Evolutionary conservation across 2,113 vertebrate species (phyloP).

Genomic region (Acanthochromis polyacanthus): DNA sequence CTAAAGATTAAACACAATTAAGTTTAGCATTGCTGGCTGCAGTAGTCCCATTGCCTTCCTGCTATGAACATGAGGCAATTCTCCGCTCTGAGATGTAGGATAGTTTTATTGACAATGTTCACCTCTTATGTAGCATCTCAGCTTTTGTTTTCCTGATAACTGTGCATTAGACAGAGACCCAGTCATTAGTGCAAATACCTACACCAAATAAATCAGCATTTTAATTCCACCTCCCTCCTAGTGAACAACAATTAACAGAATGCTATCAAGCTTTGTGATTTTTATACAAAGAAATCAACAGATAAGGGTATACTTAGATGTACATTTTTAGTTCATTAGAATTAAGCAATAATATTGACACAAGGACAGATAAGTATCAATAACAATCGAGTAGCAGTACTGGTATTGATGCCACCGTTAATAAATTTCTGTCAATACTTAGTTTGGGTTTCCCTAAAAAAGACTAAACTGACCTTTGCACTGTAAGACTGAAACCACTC

Average conservation of each 20-base stretch:
- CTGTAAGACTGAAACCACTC: conserved; percentile 18
- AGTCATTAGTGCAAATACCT: neutral
- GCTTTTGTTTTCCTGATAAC: too few species aligned
- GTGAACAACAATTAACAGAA: neutral
- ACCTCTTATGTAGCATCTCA: too few species aligned
- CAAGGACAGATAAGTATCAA: neutral
- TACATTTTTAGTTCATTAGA: too few species aligned
- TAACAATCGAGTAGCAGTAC: neutral
- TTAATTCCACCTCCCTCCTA: neutral
- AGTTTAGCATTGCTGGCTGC: neutral
- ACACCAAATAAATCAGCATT: neutral
- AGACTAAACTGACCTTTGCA: conserved; percentile 8
- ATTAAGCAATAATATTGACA: neutral
- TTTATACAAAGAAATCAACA: neutral
- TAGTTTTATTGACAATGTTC: too few species aligned
- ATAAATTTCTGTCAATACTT: neutral
- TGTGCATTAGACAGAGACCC: too few species aligned
- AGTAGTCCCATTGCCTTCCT: neutral
- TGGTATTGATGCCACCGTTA: neutral
- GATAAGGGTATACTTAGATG: too few species aligned
- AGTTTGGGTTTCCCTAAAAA: conserved; percentile 1
- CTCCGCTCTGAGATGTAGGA: too few species aligned
- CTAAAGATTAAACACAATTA: neutral
- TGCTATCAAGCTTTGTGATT: neutral
- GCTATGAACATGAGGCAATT: too few species aligned